Conservation (phyloP, 2,113 vertebrate genomes). For the Anolis sagrei region DNA sequence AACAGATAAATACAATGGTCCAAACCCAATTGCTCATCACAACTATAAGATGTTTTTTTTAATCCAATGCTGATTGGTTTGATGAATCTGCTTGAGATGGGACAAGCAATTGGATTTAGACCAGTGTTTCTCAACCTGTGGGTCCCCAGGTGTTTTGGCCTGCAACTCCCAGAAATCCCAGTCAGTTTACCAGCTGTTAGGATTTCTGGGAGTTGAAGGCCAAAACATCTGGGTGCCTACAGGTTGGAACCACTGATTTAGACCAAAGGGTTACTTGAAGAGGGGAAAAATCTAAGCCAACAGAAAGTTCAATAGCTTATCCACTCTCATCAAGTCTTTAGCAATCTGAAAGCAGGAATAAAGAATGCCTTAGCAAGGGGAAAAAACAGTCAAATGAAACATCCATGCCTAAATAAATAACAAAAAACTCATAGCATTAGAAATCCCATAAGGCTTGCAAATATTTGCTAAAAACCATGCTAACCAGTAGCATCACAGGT, state of each 20-base stretch:
- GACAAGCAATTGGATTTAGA: background rate
- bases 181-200: no score
- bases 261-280: constrained; percentile 62
- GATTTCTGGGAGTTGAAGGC: no score
- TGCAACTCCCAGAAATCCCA: no score
- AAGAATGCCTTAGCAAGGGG: constrained; percentile 70
- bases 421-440: constrained; percentile 72
- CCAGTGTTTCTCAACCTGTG: no score
- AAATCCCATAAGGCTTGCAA: constrained; percentile 79
- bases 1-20: constrained; percentile 63
- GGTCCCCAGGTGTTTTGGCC: no score
- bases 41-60: no score
- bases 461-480: constrained; percentile 79
- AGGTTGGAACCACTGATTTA: no score
- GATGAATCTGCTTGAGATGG: background rate
- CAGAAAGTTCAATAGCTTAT: constrained; percentile 60
- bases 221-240: no score
- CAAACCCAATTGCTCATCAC: no score
- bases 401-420: constrained; percentile 87
- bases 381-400: constrained; percentile 73
- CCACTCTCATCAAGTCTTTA: constrained; percentile 58
- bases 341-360: constrained; percentile 65
- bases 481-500: constrained; percentile 83
- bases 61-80: no score
- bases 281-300: constrained; percentile 7